phyloP scores from a whole-genome alignment of 2,113 vertebrate species.

The Pteropus alecto region DNA sequence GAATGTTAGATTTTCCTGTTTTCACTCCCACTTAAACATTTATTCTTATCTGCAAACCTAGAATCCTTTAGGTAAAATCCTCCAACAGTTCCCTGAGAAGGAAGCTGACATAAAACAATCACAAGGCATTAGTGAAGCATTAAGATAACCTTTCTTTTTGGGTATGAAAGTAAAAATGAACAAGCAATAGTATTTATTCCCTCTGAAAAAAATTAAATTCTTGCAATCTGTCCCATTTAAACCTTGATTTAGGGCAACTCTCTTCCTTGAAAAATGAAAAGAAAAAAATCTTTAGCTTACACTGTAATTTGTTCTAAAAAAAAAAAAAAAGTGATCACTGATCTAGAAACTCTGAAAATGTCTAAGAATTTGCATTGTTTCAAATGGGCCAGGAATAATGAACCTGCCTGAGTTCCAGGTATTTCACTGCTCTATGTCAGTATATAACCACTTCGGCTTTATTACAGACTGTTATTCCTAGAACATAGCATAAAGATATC shows the following conservation, averaged over 20 bases:
- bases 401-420: neutral
- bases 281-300: neutral
- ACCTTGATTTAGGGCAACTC: slow-evolving; percentile 4
- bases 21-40: slow-evolving; percentile 27
- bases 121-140: neutral
- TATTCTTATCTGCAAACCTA: slow-evolving; percentile 4
- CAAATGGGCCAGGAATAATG: neutral
- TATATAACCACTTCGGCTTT: neutral
- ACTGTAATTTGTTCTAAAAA: neutral
- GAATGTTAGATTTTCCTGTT: neutral
- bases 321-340: neutral
- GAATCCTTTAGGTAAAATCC: neutral
- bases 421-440: neutral
- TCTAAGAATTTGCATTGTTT: slow-evolving; percentile 2
- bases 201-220: slow-evolving; percentile 1
- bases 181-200: neutral
- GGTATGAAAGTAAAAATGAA: neutral
- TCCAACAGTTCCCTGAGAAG: neutral
- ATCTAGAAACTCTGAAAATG: neutral
- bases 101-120: neutral
- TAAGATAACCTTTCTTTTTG: neutral
- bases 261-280: neutral
- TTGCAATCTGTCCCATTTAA: slow-evolving; percentile 26
- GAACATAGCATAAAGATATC: neutral
- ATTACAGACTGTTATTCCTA: neutral